Evolutionary conservation across 2,888 invertebrate genomes (phyloP), one percentile per base, ranked within the genome.

Genomic region (Onthophagus sagittarius): DNA sequence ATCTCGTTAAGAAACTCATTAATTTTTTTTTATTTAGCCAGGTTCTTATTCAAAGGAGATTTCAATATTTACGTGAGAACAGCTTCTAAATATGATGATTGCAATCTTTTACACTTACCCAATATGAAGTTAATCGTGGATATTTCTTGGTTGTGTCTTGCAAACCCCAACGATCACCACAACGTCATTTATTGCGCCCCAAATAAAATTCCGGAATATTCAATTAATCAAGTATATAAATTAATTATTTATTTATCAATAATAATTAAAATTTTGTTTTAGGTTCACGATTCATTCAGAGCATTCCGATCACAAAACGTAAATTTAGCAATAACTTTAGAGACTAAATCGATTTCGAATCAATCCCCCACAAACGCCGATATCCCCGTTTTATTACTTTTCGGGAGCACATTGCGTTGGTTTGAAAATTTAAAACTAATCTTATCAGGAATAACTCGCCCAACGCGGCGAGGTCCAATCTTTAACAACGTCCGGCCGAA

Each of bases 71-170:
- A 94, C 81, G 97, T 98, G 0, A 90, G 98, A 74, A 99, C 99
- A 0, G 99, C 99, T 0, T 98, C 98, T 75, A 98, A 99, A 84
- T 99, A 99, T 86, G 99, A 99, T 85, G 99, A 99, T 86, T 98
- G 98, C 82, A 92, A 96, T 71, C 89, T 99, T 77, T 86, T 99
- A 53, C 95, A 97, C 82, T 88, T 99, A 78, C 99, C 99, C 0
- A 93, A 94, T 81, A 88, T 99, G 64, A 93, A 94, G 79, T 87
- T 98, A 70, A 90, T 91, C 13, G 90, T 95, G 11, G 94, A 94
- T 82, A 87, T 98, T 78, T 91, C 93, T 79, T 99, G 98, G 99
- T 89, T 92, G 74, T 97, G 98, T 83, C 87, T 94, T 69, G 98
- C 96, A 0, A 96, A 98, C 86, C 93, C 97, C 0, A 93, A 97